phyloP scores from a whole-genome alignment of 2,888 invertebrate genomes.

The Toxonevra muliebris region DNA sequence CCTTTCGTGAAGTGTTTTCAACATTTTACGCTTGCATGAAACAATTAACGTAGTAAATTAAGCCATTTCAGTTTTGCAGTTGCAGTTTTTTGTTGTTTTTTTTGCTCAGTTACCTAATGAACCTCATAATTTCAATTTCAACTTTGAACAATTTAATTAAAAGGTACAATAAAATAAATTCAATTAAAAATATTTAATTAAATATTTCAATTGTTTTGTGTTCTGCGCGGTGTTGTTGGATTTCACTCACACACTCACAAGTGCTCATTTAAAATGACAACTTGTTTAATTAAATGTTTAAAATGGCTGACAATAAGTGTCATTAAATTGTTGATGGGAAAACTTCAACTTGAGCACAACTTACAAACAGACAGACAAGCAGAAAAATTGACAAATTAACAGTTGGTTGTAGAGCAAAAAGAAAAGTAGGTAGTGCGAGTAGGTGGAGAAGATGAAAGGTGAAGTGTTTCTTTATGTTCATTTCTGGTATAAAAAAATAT shows the following conservation, averaged over 20 bases:
- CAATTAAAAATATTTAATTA: conserved; percentile 50
- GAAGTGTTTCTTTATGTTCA: no score
- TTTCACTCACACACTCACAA: no score
- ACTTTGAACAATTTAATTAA: conserved; percentile 50
- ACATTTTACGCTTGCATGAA: not conserved
- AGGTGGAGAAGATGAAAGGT: conserved; percentile 22
- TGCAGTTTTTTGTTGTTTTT: no score
- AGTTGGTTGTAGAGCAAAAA: conserved; percentile 28
- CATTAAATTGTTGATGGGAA: conserved; percentile 46
- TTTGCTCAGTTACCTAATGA: not conserved
- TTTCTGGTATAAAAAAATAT: no score
- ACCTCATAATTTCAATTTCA: conserved; percentile 3
- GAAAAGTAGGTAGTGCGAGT: conserved; percentile 15
- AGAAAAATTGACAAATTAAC: not conserved
- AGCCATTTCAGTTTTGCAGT: not conserved
- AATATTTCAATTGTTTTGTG: conserved; percentile 23
- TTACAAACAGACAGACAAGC: no score
- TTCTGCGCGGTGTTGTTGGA: not conserved
- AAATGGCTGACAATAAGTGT: conserved; percentile 52
- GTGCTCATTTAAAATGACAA: not conserved
- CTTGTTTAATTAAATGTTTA: conserved; percentile 21
- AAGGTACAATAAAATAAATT: conserved; percentile 51
- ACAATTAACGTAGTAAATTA: not conserved
- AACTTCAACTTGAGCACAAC: conserved; percentile 31
- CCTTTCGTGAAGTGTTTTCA: not conserved